phyloP scores from a whole-genome alignment of 1,140 invertebrate species.

The Trachymyrmex septentrionalis region DNA sequence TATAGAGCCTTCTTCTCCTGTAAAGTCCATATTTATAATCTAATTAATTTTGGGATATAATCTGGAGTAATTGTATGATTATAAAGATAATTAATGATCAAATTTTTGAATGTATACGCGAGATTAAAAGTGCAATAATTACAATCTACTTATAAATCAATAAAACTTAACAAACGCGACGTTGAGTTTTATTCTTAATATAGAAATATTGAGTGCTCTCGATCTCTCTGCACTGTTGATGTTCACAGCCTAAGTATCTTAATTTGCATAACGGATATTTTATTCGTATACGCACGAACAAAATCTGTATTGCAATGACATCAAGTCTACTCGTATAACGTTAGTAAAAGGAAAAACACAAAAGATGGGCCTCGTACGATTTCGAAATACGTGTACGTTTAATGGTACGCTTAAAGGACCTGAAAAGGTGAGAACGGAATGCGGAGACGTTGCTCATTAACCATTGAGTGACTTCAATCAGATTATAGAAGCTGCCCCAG shows the following conservation, averaged over 20 bases:
- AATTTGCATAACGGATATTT: constrained; percentile 66
- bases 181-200: constrained; percentile 28
- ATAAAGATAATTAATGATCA: neutral
- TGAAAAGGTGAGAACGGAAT: constrained; percentile 77
- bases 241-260: constrained; percentile 51
- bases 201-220: constrained; percentile 15
- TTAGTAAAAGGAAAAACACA: constrained; percentile 39
- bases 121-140: neutral
- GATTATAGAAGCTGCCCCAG: constrained; percentile 72
- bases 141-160: neutral
- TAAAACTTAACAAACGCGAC: constrained; percentile 4
- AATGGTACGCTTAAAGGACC: constrained; percentile 70
- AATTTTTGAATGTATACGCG: neutral
- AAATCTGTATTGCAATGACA: constrained; percentile 39
- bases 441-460: constrained; percentile 80
- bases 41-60: neutral
- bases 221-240: constrained; percentile 11
- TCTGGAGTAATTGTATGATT: neutral
- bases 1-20: neutral
- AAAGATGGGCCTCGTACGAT: constrained; percentile 15
- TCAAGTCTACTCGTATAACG: constrained; percentile 23
- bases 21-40: constrained; percentile 10
- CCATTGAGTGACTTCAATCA: constrained; percentile 78
- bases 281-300: constrained; percentile 49
- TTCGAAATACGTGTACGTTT: constrained; percentile 63